Evolutionary conservation across 1,140 invertebrate species (phyloP), one percentile per base, ranked within the genome.

Genomic region (Meloidogyne floridensis): DNA sequence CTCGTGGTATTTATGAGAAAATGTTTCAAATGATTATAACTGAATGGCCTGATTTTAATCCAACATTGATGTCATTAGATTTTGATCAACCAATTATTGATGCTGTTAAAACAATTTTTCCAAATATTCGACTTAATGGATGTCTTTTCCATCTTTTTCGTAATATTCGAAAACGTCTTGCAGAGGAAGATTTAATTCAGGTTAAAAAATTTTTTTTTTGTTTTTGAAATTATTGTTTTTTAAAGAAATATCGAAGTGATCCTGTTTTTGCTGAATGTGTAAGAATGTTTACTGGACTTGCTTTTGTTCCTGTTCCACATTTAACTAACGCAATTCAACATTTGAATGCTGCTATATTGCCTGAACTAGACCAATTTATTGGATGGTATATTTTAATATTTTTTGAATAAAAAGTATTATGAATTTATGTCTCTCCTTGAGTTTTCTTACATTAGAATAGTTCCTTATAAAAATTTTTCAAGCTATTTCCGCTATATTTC

Each of bases 61-160:
- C 75, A 7, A 4, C 75, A 11, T 76, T 69, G 1, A 76, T 76
- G 20, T 32, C 47, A 15, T 11, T 76, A 5, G 75, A 76, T 8
- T 76, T 76, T 43, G 47, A 76, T 13, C 75, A 76, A 4, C 9
- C 51, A 13, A 47, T 69, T 4, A 76, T 76, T 20, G 75, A 76
- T 43, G 75, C 75, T 53, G 75, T 43, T 32, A 54, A 53, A 43
- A 43, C 10, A 15, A 15, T 54, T 7, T 76, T 76, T 76, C 75
- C 75, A 6, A 43, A n/a, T 42, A 69, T 42, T 65, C 47, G 69
- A 6, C 75, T 76, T 15, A 3, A n/a, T 32, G 75, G 75, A 7
- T 76, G 75, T 42, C 75, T 76, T 51, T 76, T 76, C 13, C 75
- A 76, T 76, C 47, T 76, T 6, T 56, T 76, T 42, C 75, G 51